Percentiles rank a stretch among this genome's conserved stretches.
phyloP scores from a whole-genome alignment of 2,113 vertebrate species.

The Cygnus buccinator region DNA sequence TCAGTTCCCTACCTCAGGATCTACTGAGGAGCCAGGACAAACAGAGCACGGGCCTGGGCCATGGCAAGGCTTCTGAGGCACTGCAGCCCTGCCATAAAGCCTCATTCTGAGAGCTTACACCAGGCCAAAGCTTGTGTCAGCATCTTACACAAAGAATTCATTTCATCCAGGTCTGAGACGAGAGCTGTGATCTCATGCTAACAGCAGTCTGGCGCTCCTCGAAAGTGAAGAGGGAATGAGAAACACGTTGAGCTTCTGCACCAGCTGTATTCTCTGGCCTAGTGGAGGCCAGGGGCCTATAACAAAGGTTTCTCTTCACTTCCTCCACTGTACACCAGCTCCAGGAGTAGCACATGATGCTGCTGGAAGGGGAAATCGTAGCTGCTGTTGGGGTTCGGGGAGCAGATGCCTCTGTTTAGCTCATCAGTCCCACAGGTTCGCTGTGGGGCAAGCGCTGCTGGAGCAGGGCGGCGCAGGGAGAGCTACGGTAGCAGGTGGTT shows the following conservation, averaged over 20 bases:
- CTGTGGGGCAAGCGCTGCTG: not conserved
- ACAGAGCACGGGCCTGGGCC: not conserved
- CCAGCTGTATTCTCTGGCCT: not conserved
- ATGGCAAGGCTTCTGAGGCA: not conserved
- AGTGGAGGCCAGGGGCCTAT: not conserved
- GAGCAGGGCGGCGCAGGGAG: not conserved
- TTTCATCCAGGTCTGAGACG: not conserved
- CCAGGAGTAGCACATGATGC: not conserved
- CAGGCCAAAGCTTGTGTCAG: not conserved
- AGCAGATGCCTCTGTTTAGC: fast-evolving
- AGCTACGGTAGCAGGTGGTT: not conserved
- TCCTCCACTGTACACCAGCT: not conserved
- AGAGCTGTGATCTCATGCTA: not conserved
- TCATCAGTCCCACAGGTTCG: fast-evolving
- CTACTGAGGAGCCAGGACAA: not conserved
- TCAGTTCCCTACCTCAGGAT: not conserved
- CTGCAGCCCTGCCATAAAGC: not conserved
- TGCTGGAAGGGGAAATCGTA: not conserved
- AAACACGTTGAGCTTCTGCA: fast-evolving
- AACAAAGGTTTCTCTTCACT: not conserved
- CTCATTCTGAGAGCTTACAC: not conserved
- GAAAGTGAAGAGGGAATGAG: not conserved
- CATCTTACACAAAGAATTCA: not conserved
- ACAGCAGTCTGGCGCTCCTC: not conserved
- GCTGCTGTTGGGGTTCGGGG: not conserved